phyloP scores from a whole-genome alignment of 2,797 vertebrate genomes.

The Synanceia verrucosa region DNA sequence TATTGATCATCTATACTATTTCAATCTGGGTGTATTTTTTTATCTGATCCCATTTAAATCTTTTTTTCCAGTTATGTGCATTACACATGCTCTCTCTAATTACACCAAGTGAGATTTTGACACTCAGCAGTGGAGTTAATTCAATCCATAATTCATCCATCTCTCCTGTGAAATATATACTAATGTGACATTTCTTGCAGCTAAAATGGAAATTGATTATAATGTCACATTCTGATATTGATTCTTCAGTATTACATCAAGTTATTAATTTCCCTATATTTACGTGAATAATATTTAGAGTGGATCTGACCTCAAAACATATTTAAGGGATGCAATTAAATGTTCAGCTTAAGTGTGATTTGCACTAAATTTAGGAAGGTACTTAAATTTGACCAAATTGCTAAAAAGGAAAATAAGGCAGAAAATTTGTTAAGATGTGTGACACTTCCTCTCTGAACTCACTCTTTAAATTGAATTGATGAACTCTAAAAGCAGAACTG shows the following conservation, averaged over 20 bases:
- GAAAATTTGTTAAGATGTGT: background rate
- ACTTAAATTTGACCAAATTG: background rate
- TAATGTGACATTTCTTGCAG: constrained; percentile 1
- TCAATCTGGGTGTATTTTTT: background rate
- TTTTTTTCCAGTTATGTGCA: background rate
- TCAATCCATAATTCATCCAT: constrained; percentile 8
- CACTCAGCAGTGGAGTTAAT: background rate
- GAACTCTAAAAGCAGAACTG: background rate
- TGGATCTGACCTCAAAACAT: background rate
- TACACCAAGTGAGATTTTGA: constrained; percentile 1
- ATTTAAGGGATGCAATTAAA: background rate
- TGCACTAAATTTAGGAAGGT: background rate
- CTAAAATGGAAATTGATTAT: background rate
- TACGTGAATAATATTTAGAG: background rate
- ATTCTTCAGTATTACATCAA: too few relatives aligned
- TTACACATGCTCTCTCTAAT: background rate
- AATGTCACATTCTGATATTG: constrained; percentile 11
- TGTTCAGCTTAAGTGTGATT: background rate
- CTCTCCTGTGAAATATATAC: background rate
- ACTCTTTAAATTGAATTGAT: background rate
- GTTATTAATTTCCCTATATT: background rate
- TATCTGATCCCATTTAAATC: background rate
- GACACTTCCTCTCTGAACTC: background rate
- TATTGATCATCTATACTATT: background rate
- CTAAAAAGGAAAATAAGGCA: background rate